These are phyloP conservation scores for Anas acuta DNA, from an alignment of 2,797 vertebrate species.

Conservation along the genomic window DNA sequence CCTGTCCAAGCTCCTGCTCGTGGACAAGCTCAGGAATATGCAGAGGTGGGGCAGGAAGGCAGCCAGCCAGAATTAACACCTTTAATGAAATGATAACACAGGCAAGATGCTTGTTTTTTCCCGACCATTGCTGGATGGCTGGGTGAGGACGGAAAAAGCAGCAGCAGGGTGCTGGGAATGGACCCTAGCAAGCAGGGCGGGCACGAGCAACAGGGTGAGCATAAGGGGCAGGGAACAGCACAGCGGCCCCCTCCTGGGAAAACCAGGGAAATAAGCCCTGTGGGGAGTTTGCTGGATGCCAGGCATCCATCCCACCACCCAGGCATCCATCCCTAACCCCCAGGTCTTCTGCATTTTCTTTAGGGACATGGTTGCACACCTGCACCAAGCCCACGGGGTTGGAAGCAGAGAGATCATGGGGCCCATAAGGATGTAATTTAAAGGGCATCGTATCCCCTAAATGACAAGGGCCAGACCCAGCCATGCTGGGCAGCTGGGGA, in stretches of 20 bases:
- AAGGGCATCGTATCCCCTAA: accelerated
- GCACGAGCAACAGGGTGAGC: background rate
- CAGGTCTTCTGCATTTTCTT: background rate
- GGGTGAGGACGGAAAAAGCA: background rate
- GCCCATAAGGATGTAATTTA: accelerated
- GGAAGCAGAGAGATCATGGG: background rate
- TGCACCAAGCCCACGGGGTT: accelerated
- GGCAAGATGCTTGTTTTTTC: background rate
- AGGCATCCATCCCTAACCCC: background rate
- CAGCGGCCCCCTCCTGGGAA: background rate
- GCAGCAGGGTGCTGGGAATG: background rate
- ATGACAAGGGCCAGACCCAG: background rate
- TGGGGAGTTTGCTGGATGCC: background rate
- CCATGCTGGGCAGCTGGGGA: accelerated
- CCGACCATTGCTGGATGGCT: background rate
- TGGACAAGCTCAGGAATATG: conserved; percentile 38
- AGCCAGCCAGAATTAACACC: conserved; percentile 61
- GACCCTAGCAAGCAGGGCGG: background rate
- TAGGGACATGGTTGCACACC: background rate
- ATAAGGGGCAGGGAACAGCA: background rate
- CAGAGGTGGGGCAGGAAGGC: conserved; percentile 34
- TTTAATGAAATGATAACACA: conserved; percentile 55
- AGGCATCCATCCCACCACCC: background rate
- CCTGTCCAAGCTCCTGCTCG: background rate
- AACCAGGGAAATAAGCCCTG: background rate